Conservation (phyloP, 2,888 invertebrate genomes). For the Himalopsyche anomala region DNA sequence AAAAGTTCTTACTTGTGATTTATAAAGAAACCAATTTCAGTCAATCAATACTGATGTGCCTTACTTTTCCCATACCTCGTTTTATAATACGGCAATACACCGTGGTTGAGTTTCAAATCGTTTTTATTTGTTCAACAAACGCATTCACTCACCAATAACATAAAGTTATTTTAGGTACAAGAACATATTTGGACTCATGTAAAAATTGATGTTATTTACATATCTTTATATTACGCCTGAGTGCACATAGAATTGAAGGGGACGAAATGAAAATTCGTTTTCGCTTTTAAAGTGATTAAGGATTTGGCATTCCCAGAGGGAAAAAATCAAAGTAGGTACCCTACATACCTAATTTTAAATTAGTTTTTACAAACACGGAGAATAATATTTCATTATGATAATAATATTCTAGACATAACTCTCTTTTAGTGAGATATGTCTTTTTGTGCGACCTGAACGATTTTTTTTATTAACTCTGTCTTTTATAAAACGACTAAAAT, state of each 20-base stretch:
- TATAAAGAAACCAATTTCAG: no score
- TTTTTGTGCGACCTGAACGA: no score
- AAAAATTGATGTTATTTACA: conserved; percentile 21
- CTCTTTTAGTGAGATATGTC: no score
- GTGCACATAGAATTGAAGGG: neutral
- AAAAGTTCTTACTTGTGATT: no score
- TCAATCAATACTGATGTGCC: neutral
- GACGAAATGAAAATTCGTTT: neutral
- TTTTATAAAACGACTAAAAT: no score
- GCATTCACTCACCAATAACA: conserved; percentile 1
- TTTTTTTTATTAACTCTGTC: no score
- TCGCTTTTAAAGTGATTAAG: conserved; percentile 2
- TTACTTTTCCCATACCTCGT: neutral
- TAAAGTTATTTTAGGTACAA: conserved; percentile 7
- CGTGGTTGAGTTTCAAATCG: conserved; percentile 14
- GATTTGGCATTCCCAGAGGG: neutral
- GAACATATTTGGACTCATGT: conserved; percentile 6
- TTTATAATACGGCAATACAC: neutral
- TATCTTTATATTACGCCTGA: neutral
- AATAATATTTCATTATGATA: no score
- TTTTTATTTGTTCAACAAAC: conserved; percentile 14
- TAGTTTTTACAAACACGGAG: neutral
- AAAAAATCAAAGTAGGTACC: neutral
- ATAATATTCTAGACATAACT: no score
- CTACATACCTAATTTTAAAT: neutral